Conservation (phyloP, 2,888 invertebrate genomes). For the Aricia artaxerxes region DNA sequence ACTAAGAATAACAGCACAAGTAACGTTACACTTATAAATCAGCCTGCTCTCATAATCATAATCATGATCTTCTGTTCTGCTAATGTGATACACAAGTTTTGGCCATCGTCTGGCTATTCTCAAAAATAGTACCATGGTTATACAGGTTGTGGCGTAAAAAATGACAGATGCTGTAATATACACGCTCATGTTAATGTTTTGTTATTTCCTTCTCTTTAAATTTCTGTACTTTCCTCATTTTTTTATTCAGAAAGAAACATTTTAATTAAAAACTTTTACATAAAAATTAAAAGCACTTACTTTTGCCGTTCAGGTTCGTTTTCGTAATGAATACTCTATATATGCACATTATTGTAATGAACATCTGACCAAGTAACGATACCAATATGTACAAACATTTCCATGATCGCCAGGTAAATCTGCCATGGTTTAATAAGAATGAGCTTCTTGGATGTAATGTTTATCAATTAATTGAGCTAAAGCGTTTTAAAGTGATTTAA, state of each 20-base stretch:
- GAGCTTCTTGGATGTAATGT: too few species aligned
- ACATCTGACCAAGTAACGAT: constrained; percentile 62
- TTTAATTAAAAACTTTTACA: too few species aligned
- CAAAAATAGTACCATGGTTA: constrained; percentile 62
- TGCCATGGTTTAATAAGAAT: constrained; percentile 45
- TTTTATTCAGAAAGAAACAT: too few species aligned
- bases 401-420: constrained; percentile 63
- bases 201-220: too few species aligned
- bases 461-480: too few species aligned
- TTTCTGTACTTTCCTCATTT: too few species aligned
- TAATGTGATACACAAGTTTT: constrained; percentile 52
- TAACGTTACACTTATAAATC: constrained; percentile 57
- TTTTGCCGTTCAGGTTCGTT: constrained; percentile 55
- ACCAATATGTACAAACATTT: constrained; percentile 56
- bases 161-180: constrained; percentile 56
- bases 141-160: constrained; percentile 61
- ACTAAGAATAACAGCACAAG: constrained; percentile 58
- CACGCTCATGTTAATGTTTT: too few species aligned
- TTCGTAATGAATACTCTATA: constrained; percentile 48
- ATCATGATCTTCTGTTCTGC: constrained; percentile 57
- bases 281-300: constrained; percentile 48
- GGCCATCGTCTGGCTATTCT: constrained; percentile 64
- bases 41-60: constrained; percentile 55
- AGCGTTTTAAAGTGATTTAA: too few species aligned
- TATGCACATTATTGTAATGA: constrained; percentile 59